Evolutionary conservation across 2,797 vertebrate species (phyloP).

Genomic region (Bradypus variegatus): DNA sequence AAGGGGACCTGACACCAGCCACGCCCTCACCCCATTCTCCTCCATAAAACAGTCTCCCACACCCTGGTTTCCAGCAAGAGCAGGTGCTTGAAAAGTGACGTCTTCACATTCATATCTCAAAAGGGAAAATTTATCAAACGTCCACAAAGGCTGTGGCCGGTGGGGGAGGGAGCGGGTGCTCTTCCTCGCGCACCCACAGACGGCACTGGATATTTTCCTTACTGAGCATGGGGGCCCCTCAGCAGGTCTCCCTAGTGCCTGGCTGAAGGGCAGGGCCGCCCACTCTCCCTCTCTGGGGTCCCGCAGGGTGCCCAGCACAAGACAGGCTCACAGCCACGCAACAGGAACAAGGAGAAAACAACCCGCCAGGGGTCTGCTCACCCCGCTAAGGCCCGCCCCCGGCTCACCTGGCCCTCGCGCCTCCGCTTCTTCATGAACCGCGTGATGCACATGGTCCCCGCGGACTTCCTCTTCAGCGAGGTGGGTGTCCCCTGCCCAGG

Average conservation of each 20-base stretch:
- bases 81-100: rapidly evolving
- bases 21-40: neutral
- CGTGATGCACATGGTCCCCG: constrained; percentile 91
- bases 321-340: neutral
- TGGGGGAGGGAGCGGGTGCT: too few relatives aligned
- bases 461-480: constrained; percentile 82
- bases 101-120: rapidly evolving
- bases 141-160: neutral
- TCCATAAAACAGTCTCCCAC: neutral
- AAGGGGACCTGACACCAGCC: too few relatives aligned
- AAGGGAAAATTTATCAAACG: neutral
- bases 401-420: constrained; percentile 79
- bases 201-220: too few relatives aligned
- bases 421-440: constrained; percentile 92
- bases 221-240: too few relatives aligned
- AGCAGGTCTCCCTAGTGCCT: too few relatives aligned
- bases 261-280: too few relatives aligned
- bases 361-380: rapidly evolving
- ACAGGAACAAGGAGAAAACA: neutral
- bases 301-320: neutral
- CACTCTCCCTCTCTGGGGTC: too few relatives aligned
- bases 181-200: neutral
- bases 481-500: constrained; percentile 48
- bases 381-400: neutral
- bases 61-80: neutral